Conservation (phyloP, 2,797 vertebrate species). For the Onychomys arenicola region DNA sequence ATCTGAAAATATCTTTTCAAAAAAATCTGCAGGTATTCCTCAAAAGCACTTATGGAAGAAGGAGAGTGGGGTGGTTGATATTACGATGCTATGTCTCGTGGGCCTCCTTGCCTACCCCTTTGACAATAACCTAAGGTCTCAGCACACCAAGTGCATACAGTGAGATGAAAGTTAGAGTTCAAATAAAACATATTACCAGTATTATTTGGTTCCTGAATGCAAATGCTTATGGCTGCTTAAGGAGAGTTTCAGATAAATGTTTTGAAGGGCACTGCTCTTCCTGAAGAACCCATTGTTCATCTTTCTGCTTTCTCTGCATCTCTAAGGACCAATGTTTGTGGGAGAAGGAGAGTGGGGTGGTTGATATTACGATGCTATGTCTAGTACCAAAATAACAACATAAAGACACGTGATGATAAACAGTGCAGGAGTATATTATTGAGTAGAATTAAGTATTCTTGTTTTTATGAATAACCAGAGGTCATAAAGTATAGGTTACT, state of each 20-base stretch:
- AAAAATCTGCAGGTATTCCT: too few relatives aligned
- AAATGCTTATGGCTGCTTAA: not conserved
- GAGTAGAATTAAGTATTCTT: not conserved
- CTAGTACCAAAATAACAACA: not conserved
- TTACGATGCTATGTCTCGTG: too few relatives aligned
- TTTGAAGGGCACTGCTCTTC: not conserved
- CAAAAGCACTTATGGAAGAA: too few relatives aligned
- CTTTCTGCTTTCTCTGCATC: not conserved
- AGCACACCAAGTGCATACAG: slow-evolving; percentile 66
- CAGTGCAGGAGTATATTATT: not conserved
- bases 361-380: not conserved
- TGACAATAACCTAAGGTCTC: too few relatives aligned
- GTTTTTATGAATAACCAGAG: not conserved
- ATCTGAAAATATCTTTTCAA: too few relatives aligned
- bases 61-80: too few relatives aligned
- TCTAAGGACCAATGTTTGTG: not conserved
- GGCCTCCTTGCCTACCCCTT: too few relatives aligned
- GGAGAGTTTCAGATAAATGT: not conserved
- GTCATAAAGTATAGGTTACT: not conserved
- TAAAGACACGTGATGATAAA: not conserved
- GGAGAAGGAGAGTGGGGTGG: not conserved
- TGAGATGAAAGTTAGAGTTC: slow-evolving; percentile 74
- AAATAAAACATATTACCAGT: slow-evolving; percentile 19
- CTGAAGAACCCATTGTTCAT: not conserved
- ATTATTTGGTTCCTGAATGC: slow-evolving; percentile 26